These are phyloP conservation scores for Craterocephalus amniculus DNA, from an alignment of 2,797 vertebrate genomes.

Conservation along the genomic window DNA sequence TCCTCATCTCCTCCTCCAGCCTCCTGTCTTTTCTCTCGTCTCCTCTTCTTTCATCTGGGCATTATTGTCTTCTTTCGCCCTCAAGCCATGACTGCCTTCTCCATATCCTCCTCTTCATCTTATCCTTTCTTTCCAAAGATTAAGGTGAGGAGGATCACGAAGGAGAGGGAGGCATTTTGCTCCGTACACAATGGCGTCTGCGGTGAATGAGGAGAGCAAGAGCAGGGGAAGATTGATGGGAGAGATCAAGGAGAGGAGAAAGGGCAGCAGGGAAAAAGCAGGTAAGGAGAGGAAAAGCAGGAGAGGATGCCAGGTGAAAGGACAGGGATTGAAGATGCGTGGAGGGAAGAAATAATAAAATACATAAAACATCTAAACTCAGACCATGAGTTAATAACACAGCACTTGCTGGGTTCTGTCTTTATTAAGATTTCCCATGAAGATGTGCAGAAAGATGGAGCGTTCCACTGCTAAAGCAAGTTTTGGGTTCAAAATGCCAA, in stretches of 20 bases:
- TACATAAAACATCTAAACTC: neutral
- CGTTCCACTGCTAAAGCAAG: neutral
- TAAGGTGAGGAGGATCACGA: slow-evolving; percentile 54
- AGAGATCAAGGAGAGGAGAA: slow-evolving; percentile 25
- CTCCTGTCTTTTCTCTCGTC: slow-evolving; percentile 25
- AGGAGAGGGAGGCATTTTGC: slow-evolving; percentile 18
- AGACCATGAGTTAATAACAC: neutral
- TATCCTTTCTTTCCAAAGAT: slow-evolving; percentile 58
- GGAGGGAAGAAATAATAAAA: neutral
- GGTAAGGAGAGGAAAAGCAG: neutral
- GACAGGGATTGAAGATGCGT: slow-evolving; percentile 9
- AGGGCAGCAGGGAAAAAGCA: slow-evolving; percentile 7
- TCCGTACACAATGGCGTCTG: slow-evolving; percentile 42
- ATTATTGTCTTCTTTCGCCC: slow-evolving; percentile 35
- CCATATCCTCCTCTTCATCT: slow-evolving; percentile 25
- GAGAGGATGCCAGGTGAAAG: neutral
- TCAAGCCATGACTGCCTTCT: slow-evolving; percentile 9
- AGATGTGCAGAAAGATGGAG: neutral
- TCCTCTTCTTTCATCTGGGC: slow-evolving; percentile 44
- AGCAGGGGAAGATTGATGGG: slow-evolving; percentile 17
- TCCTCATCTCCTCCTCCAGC: slow-evolving; percentile 25
- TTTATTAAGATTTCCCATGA: neutral
- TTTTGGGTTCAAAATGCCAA: neutral
- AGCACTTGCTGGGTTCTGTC: neutral
- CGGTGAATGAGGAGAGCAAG: neutral